A percentile compares a stretch with the other conserved stretches of the same genome.
Evolutionary conservation across 2,888 invertebrate species (phyloP).

Genomic region (Meteorus colon): DNA sequence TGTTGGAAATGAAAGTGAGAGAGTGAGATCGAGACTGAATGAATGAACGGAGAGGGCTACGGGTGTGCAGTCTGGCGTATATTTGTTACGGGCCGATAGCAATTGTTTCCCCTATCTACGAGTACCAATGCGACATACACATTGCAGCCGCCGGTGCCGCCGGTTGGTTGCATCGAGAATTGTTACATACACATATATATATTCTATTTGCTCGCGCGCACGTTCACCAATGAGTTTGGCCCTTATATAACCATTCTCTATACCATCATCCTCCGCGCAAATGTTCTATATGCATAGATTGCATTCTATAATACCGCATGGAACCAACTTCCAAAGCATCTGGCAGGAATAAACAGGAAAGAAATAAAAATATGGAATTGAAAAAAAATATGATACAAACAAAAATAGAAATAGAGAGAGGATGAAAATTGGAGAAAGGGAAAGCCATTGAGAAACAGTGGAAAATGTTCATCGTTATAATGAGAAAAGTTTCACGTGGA

Average conservation of each 20-base stretch:
- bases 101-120: slow-evolving; percentile 70
- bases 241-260: slow-evolving; percentile 32
- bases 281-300: slow-evolving; percentile 18
- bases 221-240: slow-evolving; percentile 6
- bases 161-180: slow-evolving; percentile 59
- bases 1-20: neutral
- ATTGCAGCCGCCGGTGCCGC: slow-evolving; percentile 57
- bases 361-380: neutral
- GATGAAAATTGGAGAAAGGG: slow-evolving; percentile 33
- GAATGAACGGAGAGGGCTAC: slow-evolving; percentile 12
- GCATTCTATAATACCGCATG: neutral
- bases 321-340: slow-evolving; percentile 6
- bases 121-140: slow-evolving; percentile 65
- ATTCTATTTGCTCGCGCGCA: slow-evolving; percentile 29
- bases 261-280: too few species aligned
- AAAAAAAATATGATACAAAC: neutral
- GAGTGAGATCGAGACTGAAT: neutral
- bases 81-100: slow-evolving; percentile 69
- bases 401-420: slow-evolving; percentile 25
- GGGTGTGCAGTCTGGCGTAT: slow-evolving; percentile 60
- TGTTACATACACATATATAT: slow-evolving; percentile 36
- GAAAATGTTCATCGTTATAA: slow-evolving; percentile 21
- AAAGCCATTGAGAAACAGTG: slow-evolving; percentile 26
- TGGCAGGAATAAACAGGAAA: neutral
- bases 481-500: slow-evolving; percentile 24